These are phyloP conservation scores for Nettapus auritus DNA, from an alignment of 2,113 vertebrate species.

Conservation along the genomic window DNA sequence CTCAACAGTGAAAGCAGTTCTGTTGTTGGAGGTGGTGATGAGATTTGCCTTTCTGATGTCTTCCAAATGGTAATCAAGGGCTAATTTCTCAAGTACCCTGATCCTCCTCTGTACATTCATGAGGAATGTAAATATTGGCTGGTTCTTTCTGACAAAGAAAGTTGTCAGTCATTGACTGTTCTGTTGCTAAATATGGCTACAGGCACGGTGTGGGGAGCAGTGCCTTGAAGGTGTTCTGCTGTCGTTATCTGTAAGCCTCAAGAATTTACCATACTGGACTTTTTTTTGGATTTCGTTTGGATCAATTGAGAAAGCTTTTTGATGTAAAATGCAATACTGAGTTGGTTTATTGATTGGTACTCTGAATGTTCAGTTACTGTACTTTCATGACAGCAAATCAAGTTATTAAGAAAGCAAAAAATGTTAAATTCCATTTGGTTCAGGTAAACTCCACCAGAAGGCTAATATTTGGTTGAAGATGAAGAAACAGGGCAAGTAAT, in stretches of 20 bases:
- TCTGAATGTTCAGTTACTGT: background rate
- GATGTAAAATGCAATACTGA: background rate
- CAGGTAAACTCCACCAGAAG: background rate
- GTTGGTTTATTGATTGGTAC: background rate
- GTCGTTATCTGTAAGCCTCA: background rate
- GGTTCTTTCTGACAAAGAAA: background rate
- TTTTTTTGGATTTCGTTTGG: background rate
- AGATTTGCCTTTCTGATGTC: conserved; percentile 54
- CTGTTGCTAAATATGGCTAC: background rate
- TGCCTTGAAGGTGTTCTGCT: background rate
- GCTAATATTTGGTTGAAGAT: background rate
- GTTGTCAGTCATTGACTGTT: background rate
- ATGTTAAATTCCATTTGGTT: background rate
- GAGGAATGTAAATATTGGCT: conserved; percentile 55
- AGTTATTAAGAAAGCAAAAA: background rate
- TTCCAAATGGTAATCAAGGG: conserved; percentile 53
- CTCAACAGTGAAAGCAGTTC: background rate
- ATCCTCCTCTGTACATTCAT: conserved; percentile 25
- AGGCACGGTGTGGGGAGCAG: accelerated
- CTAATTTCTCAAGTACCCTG: conserved; percentile 46
- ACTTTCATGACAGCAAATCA: background rate
- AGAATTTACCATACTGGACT: background rate
- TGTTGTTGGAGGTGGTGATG: conserved; percentile 26
- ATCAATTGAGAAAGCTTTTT: background rate
- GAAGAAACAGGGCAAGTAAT: background rate